Base-by-base conservation (phyloP, 2,113 vertebrate species). In the Damaliscus lunatus region DNA sequence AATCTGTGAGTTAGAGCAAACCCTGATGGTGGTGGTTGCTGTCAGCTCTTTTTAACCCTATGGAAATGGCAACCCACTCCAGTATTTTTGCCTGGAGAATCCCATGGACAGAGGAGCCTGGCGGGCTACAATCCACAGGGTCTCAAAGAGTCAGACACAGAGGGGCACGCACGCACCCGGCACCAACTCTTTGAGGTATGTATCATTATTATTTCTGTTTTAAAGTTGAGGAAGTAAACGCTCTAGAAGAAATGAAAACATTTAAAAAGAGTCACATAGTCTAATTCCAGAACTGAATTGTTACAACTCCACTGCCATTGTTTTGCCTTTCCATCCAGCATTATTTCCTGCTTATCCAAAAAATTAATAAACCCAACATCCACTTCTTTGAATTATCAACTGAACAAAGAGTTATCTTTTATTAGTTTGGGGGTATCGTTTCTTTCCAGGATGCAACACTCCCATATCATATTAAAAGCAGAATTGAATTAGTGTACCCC, bases 151-250 rank as follows among this genome's bases (percentile, higher is more conserved):
- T 27, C 3, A 7, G 71, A 27, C 71, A 77, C 23, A 43, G 21
- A 36, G 36, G 6, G 13, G 40, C 23, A 27, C 3, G 36, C 23
- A 2, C 6, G 0, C 3, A 43, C 71, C 6, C 1, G 1, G 40
- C 40, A 27, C 40, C 71, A 77, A 2, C 36, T 52, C 15, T 15
- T 14, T 52, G 52, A 57, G 33, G 21, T 40, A 29, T 0, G 55
- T 7, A 25, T 27, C 31, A 46, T n/a, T 31, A n/a, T n/a, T 48
- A 55, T 12, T 40, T 93, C 40, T 40, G 31, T 77, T 36, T 74
- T 87, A 64, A 74, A 83, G 16, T 7, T 46, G 48, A 50, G 16
- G 40, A 77, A 25, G 21, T 46, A 27, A 88, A 53, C 67, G 36
- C 21, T 50, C 33, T 84, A 15, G 83, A n/a, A 59, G 50, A 87